A percentile compares a stretch with the other conserved stretches of the same genome.
Conservation (phyloP, 2,113 vertebrate genomes). For the Corydoras sp. region DNA sequence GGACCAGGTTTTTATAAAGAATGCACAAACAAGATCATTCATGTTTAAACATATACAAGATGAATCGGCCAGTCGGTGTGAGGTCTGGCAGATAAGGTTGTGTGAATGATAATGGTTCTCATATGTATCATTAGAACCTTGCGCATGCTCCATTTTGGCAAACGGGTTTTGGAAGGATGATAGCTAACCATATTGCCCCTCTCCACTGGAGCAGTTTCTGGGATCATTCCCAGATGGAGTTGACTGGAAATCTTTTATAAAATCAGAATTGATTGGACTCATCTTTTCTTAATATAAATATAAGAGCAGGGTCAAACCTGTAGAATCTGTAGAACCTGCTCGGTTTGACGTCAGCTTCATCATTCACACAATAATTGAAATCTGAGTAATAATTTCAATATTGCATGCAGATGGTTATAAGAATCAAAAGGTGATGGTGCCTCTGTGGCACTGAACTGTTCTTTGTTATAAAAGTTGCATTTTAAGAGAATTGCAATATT, state of each 20-base stretch:
- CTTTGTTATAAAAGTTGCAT: no score
- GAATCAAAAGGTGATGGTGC: no score
- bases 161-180: slow-evolving; percentile 39
- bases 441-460: no score
- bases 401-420: no score
- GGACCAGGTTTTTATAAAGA: no score
- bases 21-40: no score
- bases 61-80: neutral
- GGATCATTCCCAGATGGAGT: slow-evolving; percentile 63
- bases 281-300: neutral
- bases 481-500: no score
- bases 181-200: slow-evolving; percentile 15
- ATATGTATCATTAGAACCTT: slow-evolving; percentile 1
- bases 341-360: neutral
- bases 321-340: neutral
- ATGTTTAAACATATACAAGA: no score
- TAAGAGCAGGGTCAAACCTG: neutral
- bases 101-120: neutral
- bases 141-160: slow-evolving; percentile 41
- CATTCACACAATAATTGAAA: no score
- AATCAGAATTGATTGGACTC: slow-evolving; percentile 38
- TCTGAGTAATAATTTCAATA: no score
- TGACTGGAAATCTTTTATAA: slow-evolving; percentile 43
- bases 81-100: neutral
- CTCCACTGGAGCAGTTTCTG: slow-evolving; percentile 32